Base-by-base conservation (phyloP, 2,113 vertebrate genomes). In the Rhegmatorhina hoffmannsi region DNA sequence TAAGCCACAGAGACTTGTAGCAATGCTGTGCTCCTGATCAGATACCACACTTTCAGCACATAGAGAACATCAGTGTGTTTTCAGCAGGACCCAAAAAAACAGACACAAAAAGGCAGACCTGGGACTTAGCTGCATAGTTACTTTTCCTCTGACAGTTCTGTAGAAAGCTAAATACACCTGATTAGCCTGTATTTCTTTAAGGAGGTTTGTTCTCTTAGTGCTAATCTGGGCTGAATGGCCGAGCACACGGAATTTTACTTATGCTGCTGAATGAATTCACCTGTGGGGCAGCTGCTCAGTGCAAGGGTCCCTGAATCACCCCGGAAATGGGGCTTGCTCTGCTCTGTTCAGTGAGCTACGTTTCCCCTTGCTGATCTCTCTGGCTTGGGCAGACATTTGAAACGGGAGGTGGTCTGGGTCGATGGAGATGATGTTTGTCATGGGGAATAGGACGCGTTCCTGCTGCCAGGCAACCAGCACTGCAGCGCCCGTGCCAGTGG, bases 381-480 rank as follows among this genome's bases (percentile, higher is more conserved):
- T 13, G 14, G 76, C 79, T 80, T 1, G 76, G 76, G 86, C 92
- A 68, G 89, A 21, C 55, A 11, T 36, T 33, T 7, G 89, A 67
- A 59, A 16, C 36, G 24, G 96, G 92, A 67, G 67, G 89, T 38
- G 96, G 76, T 77, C 93, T 29, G 76, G 88, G 72, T 74, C 55
- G 83, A 58, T 69, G 90, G 75, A 85, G 88, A 79, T 10, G 90
- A 18, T 90, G 88, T 33, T 83, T 69, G 92, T 77, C 94, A 10
- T 15, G 90, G 94, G 70, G 83, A 93, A 49, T 86, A 93, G 92
- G 96, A 95, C 46, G 89, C 89, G 43, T 17, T 76, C 9, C 46
- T 10, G 96, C 96, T 97, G 96, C 96, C 96, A 92, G 95, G 96
- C 96, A 97, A 96, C 96, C 86, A 11, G 86, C 84, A 75, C 96